Evolutionary conservation across 2,797 vertebrate genomes (phyloP), one percentile per base, ranked within the genome.

Genomic region (Bucorvus abyssinicus): DNA sequence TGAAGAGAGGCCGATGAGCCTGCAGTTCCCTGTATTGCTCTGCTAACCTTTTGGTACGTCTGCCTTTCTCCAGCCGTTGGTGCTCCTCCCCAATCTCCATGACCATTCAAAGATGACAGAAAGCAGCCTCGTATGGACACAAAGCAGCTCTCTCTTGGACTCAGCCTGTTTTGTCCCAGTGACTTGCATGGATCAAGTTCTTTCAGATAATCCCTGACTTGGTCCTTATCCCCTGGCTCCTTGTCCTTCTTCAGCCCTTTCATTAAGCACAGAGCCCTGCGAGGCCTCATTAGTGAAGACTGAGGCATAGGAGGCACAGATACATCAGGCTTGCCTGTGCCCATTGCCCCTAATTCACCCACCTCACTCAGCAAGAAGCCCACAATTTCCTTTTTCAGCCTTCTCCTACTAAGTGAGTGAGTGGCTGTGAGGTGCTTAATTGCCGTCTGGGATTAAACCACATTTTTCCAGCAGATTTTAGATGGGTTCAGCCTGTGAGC

Each of bases 401-500:
- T 47, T 52, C 40, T 74, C 56, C 44, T 29, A 24, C 9, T 20
- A 26, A 55, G 7, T 7, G 27, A 84, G 29, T 1, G 2, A 68
- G 40, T 2, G 2, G n/a, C n/a, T 34, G 22, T 8, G 2, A 15
- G 16, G 14, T 27, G 34, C 11, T 36, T 42, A 29, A 15, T 15
- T 82, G 52, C 9, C 1, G 6, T 24, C 12, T 1, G 0, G 18
- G 5, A 3, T 47, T 63, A 70, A 64, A 59, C 6, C 19, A 34
- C 38, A 24, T 12, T 69, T 57, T 53, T 49, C 42, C 32, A 67
- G 38, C 23, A 27, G 55, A 68, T 68, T 67, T 73, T n/a, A 55
- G n/a, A 73, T 18, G 14, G 19, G 6, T 68, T 68, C 57, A 79
- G 18, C 44, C 29, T 24, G 9, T 17, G 11, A 74, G 29, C 42